These are phyloP conservation scores for Notarius lentiginosus DNA, from an alignment of 2,113 vertebrate genomes.

Conservation along the genomic window DNA sequence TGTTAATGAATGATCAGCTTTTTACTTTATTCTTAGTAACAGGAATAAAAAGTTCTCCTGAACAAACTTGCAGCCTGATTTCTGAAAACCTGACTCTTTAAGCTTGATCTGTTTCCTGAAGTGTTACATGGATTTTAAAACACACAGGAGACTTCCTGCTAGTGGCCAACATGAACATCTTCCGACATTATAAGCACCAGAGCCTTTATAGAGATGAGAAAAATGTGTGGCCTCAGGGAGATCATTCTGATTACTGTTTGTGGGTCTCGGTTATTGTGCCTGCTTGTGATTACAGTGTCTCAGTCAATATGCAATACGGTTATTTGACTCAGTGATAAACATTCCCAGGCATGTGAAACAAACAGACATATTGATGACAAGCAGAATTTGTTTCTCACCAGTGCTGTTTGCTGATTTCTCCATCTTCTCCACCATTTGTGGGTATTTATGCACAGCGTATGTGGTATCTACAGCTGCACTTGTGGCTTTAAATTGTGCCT, in stretches of 20 bases:
- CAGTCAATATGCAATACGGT: slow-evolving; percentile 58
- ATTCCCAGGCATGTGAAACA: slow-evolving; percentile 22
- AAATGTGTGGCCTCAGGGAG: slow-evolving; percentile 31
- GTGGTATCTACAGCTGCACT: slow-evolving; percentile 55
- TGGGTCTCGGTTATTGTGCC: slow-evolving; percentile 47
- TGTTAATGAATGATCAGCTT: background rate
- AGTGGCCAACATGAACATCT: slow-evolving; percentile 1
- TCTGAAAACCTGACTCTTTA: background rate
- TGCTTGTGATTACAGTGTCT: slow-evolving; percentile 39
- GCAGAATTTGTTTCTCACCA: slow-evolving; percentile 44
- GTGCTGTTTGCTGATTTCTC: slow-evolving; percentile 35
- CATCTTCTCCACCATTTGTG: slow-evolving; percentile 40
- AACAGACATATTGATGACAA: slow-evolving; percentile 47
- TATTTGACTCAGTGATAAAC: slow-evolving; percentile 52
- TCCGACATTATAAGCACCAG: slow-evolving; percentile 7
- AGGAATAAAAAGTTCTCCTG: background rate
- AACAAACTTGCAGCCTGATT: background rate
- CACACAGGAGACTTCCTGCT: slow-evolving; percentile 7
- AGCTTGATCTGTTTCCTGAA: slow-evolving; percentile 5
- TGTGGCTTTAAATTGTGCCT: slow-evolving; percentile 59
- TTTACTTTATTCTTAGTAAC: background rate
- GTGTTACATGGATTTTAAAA: background rate
- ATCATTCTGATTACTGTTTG: slow-evolving; percentile 41
- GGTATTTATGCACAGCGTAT: slow-evolving; percentile 55
- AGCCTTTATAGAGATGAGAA: slow-evolving; percentile 41